Base-by-base conservation (phyloP, 2,797 vertebrate species). In the Coregonus suidteri region DNA sequence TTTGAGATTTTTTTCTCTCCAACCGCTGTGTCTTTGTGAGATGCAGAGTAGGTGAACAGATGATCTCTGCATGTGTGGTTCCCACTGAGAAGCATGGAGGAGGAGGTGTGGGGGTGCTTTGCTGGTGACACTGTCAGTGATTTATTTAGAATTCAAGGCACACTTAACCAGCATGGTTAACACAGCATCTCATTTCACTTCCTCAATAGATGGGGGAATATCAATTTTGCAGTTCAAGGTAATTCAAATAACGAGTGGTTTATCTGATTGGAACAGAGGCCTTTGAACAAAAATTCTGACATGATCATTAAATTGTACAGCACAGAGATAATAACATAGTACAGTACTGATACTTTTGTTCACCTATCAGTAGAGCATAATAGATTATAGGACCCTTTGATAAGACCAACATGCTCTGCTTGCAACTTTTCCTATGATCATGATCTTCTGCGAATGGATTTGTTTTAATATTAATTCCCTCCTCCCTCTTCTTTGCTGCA, bases 271-370 rank as follows among this genome's bases (percentile, higher is more conserved):
- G 87, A 89, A 86, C 82, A 75, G 85, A 83, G 84, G 83, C 86
- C 91, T 94, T 93, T 93, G 91, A 93, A 91, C 87, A 91, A 90
- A 94, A 93, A 83, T 78, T 93, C 93, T 94, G 93, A 94, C 90
- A 90, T 77, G 85, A 91, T 92, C 92, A 92, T 95, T 94, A 94
- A 90, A 92, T 54, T 81, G 89, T 76, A 80, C 83, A 85, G 56
- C 90, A 85, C 79, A 83, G 88, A 89, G 87, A 87, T 81, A 75
- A 84, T 85, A 86, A 90, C 87, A 85, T 74, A 82, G 87, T 81
- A 83, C 83, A 85, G 89, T 80, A 83, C 81, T 85, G 85, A 87
- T 92, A 90, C 89, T 92, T 93, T 88, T 91, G 91, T 93, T 93
- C 91, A 91, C 91, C 93, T 93, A 90, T 91, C 83, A 87, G 81